Evolutionary conservation across 2,888 invertebrate species (phyloP), one percentile per base, ranked within the genome.

Genomic region (Sesia apiformis): DNA sequence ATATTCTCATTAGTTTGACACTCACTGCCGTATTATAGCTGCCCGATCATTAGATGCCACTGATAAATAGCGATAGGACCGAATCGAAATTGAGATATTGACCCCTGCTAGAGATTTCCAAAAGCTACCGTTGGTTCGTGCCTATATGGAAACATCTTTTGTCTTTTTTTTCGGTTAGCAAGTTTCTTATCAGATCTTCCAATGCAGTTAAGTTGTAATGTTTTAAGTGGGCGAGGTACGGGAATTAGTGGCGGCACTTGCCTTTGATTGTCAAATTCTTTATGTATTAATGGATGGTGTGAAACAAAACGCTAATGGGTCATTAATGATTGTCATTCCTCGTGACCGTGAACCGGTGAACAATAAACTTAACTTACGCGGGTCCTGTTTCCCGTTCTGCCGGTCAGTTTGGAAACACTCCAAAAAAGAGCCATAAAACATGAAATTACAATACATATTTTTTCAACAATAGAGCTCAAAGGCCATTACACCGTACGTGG

Each of bases 1-100:
- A 86, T 83, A 85, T 88, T 84, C 85, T 87, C 85, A 88, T 86
- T 88, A 86, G 81, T 75, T 78, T 78, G 86, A 88, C 86, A 84
- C 74, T 81, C 77, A 74, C 74, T 69, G 79, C 74, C 83, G 58
- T 80, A 82, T 87, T 83, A 81, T 78, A 78, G 75, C 77, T 76
- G 78, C 72, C 73, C 75, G 74, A 78, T 81, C 81, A 78, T 84
- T 84, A 83, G 84, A 85, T 83, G 65, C 72, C 68, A 66, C 69
- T 74, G 85, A 86, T 87, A 84, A 81, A 81, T 78, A 70, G 67
- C 67, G 74, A 77, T 78, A 73, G 61, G 53, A 72, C 70, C 69
- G 74, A 76, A 78, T 74, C 77, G 71, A 70, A 80, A 81, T 81
- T 75, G 74, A 82, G 81, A 82, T 82, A 82, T 81, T 78, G 75